A percentile compares a stretch with the other conserved stretches of the same genome.
phyloP scores from a whole-genome alignment of 2,797 vertebrate genomes.

The Macropodus opercularis region DNA sequence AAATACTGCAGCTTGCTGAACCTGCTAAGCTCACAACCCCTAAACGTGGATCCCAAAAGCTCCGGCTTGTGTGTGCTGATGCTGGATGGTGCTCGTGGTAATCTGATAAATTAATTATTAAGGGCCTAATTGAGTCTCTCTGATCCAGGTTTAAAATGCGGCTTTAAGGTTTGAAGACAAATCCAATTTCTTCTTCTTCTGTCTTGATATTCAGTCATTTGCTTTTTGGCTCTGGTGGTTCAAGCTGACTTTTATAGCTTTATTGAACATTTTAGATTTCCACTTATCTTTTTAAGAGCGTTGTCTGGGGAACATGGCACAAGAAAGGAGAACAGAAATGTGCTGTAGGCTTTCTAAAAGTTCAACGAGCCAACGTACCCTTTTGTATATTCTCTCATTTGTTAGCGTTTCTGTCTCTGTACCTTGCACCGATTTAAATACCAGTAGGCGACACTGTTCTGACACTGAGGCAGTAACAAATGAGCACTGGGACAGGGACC shows the following conservation, averaged over 20 bases:
- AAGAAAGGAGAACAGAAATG: too few species aligned
- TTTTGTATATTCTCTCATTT: too few species aligned
- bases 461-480: conserved; percentile 18
- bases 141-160: neutral
- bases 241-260: neutral
- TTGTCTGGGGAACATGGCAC: too few species aligned
- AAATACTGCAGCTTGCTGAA: neutral
- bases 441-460: conserved; percentile 8
- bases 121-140: neutral
- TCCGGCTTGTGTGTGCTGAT: neutral
- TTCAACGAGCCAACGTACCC: too few species aligned
- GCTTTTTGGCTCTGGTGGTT: neutral
- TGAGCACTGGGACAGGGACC: conserved; percentile 1
- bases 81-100: neutral
- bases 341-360: too few species aligned
- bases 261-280: neutral
- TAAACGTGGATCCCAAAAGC: neutral
- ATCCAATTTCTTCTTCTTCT: neutral
- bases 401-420: neutral
- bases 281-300: neutral
- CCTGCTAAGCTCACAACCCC: neutral
- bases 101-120: neutral
- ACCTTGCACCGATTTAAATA: conserved; percentile 67
- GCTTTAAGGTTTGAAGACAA: neutral
- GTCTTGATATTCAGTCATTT: neutral